phyloP scores from a whole-genome alignment of 2,113 vertebrate species.

The Noctilio leporinus region DNA sequence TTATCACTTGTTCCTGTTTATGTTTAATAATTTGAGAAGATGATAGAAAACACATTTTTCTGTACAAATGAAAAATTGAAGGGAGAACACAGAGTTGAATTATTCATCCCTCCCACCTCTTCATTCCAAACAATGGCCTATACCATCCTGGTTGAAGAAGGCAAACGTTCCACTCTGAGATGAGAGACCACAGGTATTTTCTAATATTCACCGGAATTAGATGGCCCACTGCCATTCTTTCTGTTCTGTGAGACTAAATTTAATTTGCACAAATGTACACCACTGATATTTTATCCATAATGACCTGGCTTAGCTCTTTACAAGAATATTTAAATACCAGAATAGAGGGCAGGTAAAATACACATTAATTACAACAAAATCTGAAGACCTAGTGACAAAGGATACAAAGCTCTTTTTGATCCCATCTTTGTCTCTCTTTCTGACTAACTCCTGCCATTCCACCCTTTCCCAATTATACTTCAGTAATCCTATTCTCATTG shows the following conservation, averaged over 20 bases:
- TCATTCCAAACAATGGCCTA: neutral
- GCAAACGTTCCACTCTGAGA: neutral
- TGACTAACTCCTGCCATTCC: neutral
- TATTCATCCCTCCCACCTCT: neutral
- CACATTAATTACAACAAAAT: neutral
- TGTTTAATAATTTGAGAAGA: slow-evolving; percentile 6
- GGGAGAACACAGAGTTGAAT: neutral
- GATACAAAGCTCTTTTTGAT: neutral
- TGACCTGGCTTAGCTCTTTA: neutral
- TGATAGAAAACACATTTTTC: neutral
- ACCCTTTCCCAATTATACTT: neutral
- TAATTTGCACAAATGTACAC: neutral
- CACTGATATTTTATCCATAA: neutral
- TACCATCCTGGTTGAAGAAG: neutral
- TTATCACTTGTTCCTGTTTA: neutral
- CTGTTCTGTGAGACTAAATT: neutral
- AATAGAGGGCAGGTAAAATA: neutral
- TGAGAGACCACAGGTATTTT: neutral
- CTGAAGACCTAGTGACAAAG: neutral
- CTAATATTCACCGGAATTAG: neutral
- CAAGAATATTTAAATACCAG: neutral
- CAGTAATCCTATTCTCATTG: neutral
- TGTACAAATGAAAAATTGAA: neutral
- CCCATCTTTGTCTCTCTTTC: neutral
- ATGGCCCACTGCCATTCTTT: neutral